phyloP scores from a whole-genome alignment of 2,797 vertebrate species.

The Selene dorsalis region DNA sequence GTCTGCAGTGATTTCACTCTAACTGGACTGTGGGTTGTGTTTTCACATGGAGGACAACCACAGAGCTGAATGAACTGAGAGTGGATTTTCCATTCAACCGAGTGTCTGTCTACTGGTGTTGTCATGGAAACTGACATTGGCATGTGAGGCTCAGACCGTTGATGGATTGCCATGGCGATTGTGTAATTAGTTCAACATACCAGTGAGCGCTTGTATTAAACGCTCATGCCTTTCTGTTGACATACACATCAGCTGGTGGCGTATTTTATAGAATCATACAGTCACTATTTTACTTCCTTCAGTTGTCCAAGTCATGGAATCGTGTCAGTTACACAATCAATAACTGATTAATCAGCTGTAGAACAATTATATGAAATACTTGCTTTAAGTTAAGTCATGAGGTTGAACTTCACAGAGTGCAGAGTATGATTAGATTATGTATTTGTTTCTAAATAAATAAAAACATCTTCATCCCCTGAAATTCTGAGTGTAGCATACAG shows the following conservation, averaged over 20 bases:
- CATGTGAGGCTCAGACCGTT: conserved; percentile 36
- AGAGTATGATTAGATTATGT: too few species aligned
- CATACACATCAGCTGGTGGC: conserved; percentile 5
- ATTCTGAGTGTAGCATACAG: background rate
- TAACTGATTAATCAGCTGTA: background rate
- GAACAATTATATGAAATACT: background rate
- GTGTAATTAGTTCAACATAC: conserved; percentile 39
- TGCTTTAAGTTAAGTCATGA: too few species aligned
- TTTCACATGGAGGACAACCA: conserved; percentile 23
- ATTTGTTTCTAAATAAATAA: background rate
- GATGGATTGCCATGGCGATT: conserved; percentile 36
- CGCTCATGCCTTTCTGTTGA: conserved; percentile 8
- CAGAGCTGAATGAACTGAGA: conserved; percentile 60
- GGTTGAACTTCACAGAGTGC: too few species aligned
- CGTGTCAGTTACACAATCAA: background rate
- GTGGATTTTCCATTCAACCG: conserved; percentile 42
- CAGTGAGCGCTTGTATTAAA: conserved; percentile 13
- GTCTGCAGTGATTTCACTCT: conserved; percentile 75
- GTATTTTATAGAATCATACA: background rate
- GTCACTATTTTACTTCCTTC: background rate
- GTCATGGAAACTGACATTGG: conserved; percentile 57
- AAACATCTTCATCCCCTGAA: background rate
- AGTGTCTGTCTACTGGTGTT: conserved; percentile 38
- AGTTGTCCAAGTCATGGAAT: background rate
- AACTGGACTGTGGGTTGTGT: conserved; percentile 27